phyloP scores from a whole-genome alignment of 2,797 vertebrate genomes.

The Chrysocyon brachyurus region DNA sequence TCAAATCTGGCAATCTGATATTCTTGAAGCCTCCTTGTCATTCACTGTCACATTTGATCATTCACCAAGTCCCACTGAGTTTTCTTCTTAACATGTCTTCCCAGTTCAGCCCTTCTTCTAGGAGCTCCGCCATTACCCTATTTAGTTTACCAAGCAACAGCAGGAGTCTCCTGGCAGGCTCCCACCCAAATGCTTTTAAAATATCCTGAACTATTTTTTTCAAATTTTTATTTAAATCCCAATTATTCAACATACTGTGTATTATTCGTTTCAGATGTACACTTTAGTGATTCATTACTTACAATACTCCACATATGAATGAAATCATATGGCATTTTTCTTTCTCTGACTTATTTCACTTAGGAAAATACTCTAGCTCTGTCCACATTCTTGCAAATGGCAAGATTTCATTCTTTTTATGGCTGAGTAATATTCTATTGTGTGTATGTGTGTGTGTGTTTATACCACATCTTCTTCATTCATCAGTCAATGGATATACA shows the following conservation, averaged over 20 bases:
- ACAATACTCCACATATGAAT: no score
- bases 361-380: no score
- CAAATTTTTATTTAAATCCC: not conserved
- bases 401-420: no score
- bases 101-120: not conserved
- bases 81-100: not conserved
- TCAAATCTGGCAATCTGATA: not conserved
- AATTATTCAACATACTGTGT: no score
- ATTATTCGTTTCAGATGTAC: no score
- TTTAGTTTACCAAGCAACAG: not conserved
- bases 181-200: not conserved
- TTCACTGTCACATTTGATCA: not conserved
- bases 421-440: not conserved
- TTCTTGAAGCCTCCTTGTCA: not conserved
- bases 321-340: no score
- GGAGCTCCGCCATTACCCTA: accelerated
- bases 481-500: not conserved
- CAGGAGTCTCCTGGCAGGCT: not conserved
- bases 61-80: not conserved
- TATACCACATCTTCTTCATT: not conserved
- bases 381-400: no score
- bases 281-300: no score
- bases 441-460: not conserved
- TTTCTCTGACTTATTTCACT: no score
- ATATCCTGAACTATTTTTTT: not conserved